Evolutionary conservation across 64 coral and sea anemone species (phyloP).

Genomic region (Porites lutea): DNA sequence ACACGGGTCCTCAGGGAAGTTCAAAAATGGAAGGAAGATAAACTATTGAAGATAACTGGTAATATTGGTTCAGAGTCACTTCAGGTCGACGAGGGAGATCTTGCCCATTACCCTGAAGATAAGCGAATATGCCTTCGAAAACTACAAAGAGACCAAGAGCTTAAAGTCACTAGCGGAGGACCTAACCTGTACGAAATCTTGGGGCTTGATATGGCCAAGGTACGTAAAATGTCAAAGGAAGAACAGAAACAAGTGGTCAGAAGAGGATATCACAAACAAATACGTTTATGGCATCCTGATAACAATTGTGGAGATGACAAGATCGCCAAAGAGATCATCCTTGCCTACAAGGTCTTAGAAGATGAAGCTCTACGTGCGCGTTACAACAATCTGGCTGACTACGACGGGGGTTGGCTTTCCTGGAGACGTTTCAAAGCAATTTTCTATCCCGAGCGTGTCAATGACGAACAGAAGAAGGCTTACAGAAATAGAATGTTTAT

Average conservation of each 20-base stretch:
- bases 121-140: slow-evolving; percentile 64
- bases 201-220: slow-evolving; percentile 50
- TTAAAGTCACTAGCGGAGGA: slow-evolving; percentile 1
- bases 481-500: not conserved
- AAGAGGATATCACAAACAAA: slow-evolving; percentile 44
- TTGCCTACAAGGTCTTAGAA: slow-evolving; percentile 40
- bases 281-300: slow-evolving; percentile 73
- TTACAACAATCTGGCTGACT: slow-evolving; percentile 62
- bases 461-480: slow-evolving; percentile 41
- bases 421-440: slow-evolving; percentile 29
- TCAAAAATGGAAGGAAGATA: slow-evolving; percentile 28
- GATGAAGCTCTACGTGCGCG: slow-evolving; percentile 34
- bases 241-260: slow-evolving; percentile 20
- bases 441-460: slow-evolving; percentile 63
- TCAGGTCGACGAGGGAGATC: not conserved
- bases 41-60: slow-evolving; percentile 29
- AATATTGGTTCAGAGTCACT: not conserved
- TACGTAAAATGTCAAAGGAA: slow-evolving; percentile 41
- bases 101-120: slow-evolving; percentile 37
- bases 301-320: slow-evolving; percentile 53
- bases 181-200: slow-evolving; percentile 66
- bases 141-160: slow-evolving; percentile 50
- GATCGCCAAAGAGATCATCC: slow-evolving; percentile 60
- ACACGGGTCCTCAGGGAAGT: not conserved
- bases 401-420: slow-evolving; percentile 61